phyloP scores from a whole-genome alignment of 2,797 vertebrate species.

The Catamblyrhynchus diadema region DNA sequence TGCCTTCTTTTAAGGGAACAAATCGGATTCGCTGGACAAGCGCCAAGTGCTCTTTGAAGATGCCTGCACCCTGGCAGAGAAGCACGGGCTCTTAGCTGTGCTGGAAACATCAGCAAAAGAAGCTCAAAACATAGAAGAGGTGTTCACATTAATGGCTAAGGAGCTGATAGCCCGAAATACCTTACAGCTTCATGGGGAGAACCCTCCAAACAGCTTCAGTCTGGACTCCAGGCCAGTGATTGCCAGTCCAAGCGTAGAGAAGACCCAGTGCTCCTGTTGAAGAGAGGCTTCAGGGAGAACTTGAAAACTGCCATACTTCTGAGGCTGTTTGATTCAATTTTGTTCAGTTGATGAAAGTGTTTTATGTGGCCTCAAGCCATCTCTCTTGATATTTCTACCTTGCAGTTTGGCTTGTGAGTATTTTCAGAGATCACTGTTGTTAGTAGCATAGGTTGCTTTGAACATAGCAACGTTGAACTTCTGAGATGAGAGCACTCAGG shows the following conservation, averaged over 20 bases:
- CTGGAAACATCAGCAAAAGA: conserved; percentile 95
- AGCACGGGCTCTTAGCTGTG: conserved; percentile 83
- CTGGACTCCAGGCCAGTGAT: conserved; percentile 80
- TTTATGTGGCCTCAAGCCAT: neutral
- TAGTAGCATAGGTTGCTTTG: neutral
- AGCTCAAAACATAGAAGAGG: conserved; percentile 89
- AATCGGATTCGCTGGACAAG: conserved; percentile 83
- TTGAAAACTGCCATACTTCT: neutral
- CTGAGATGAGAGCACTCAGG: neutral
- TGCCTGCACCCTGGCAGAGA: conserved; percentile 88
- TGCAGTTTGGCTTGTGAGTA: neutral
- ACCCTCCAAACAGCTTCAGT: conserved; percentile 61
- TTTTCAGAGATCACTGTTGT: neutral
- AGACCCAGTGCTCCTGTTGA: conserved; percentile 83
- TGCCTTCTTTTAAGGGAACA: conserved; percentile 83
- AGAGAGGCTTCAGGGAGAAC: neutral
- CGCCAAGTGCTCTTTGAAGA: conserved; percentile 91
- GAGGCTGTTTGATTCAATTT: neutral
- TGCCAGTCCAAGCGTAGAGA: conserved; percentile 26
- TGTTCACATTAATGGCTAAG: conserved; percentile 89
- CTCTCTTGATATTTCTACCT: neutral
- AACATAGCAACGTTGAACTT: neutral
- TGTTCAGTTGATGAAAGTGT: neutral
- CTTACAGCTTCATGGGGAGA: conserved; percentile 74
- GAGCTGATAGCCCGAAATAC: conserved; percentile 89